Base-by-base conservation (phyloP, 2,888 invertebrate species). In the Lepidochitona cinerea region DNA sequence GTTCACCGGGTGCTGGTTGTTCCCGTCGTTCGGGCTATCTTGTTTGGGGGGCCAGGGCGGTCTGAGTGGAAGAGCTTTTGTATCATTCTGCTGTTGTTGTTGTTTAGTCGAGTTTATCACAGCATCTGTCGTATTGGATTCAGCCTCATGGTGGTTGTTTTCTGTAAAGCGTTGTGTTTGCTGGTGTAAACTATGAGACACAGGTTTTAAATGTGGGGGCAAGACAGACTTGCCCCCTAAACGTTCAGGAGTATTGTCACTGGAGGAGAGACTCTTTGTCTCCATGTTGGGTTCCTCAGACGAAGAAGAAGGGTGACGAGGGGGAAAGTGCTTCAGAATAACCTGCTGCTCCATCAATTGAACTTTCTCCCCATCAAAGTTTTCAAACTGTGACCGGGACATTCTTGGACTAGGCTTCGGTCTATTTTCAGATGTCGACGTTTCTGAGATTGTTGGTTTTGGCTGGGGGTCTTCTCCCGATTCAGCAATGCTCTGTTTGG, bases 321-420 rank as follows among this genome's bases (percentile, higher is more conserved):
- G 41, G 1, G 75, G 74, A 37, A 70, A 71, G 23, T 70, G 41
- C n/a, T 37, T 52, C 35, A 54, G n/a, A 18, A 52, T 70, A 9
- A 1, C 52, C 33, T 33, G 35, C 18, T 70, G 70, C 23, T 37
- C 68, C 41, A 68, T 37, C 36, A 35, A 35, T 9, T 29, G 70
- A 2, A 41, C 52, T 12, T 70, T 52, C 18, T 68, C 41, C 29
- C 26, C 37, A 26, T 37, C 41, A 26, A 41, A 29, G 23, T 68
- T 59, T 26, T 59, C 59, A 14, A 29, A 9, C 12, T 59, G 59
- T 59, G 59, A 59, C 9, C 86, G 79, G 35, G 85, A 84, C 73
- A 87, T 83, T 73, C 87, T 78, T 18, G 87, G 87, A 79, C 85
- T 85, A 71, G 87, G 87, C 77, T 85, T 85, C 2, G 87, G 86